Evolutionary conservation across 2,113 vertebrate species (phyloP), one percentile per base, ranked within the genome.

Genomic region (Marmota monax): DNA sequence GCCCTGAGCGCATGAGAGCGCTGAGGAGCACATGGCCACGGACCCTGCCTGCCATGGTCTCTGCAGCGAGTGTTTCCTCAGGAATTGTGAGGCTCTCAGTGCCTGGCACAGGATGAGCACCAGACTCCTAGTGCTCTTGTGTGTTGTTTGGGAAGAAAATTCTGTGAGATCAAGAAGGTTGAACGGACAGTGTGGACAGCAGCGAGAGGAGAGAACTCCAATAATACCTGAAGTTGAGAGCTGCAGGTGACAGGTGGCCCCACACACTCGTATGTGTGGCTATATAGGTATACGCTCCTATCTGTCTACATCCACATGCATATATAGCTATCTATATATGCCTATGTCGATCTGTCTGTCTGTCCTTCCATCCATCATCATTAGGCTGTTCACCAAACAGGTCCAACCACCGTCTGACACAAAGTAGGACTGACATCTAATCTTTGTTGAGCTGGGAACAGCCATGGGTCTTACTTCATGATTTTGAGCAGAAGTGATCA

Each of bases 41-140:
- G 20, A 22, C 0, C 0, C 2, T 1, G 23, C 32, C 42, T 72
- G 37, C 48, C 0, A 0, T 7, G 1, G 65, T 27, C 22, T 29
- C 3, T 7, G 20, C n/a, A 9, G 2, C 3, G 4, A 7, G 22
- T 8, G 12, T 11, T 2, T 0, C 37, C 23, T 80, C n/a, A 27
- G 3, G 45, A 8, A 18, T 7, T 1, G 18, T 4, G 29, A 29
- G 12, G 2, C 18, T 53, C 17, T 37, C 7, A 58, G 9, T 18
- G 17, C 23, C 1, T 4, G 4, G 9, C 9, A 6, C 11, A 0
- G 0, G 18, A 4, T 3, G 7, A 17, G 27, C 32, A 5, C 22
- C 8, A 1, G 5, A 6, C 13, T 22, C 61, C 34, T 18, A 2
- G 0, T 4, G 58, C 32, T n/a, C 16, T 45, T 10, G 16, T 13